Evolutionary conservation across 2,888 invertebrate species (phyloP), one percentile per base, ranked within the genome.

Genomic region (Synanthedon tipuliformis): DNA sequence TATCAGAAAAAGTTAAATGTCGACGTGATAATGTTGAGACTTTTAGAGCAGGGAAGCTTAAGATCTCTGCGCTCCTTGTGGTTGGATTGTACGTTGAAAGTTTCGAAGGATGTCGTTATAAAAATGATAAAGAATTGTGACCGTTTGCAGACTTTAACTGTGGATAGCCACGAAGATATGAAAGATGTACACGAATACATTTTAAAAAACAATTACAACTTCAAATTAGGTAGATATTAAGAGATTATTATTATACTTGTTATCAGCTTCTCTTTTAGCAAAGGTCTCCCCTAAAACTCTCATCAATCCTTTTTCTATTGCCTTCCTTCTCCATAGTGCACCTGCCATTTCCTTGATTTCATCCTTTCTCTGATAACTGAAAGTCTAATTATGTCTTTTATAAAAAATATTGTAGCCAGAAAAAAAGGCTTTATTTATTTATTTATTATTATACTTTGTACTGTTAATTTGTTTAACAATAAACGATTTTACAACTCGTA

Each of bases 21-120:
- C 53, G 84, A 83, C 54, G 68, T 71, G 2, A 77, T 74, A 1
- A 60, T 88, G 56, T 56, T 75, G 53, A 64, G 75, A 61, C 69
- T 86, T 56, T 60, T 87, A 57, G 64, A 73, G 18, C 81, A 73
- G 55, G 82, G 83, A 55, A 69, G 70, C 65, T 72, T 88, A 41
- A 78, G 63, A 51, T 76, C 78, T 60, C 58, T 88, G 1, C 64
- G 64, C 50, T 71, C 69, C 60, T 64, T 88, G 52, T 87, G 87
- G 86, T 69, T 88, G 59, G 88, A 88, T 59, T 86, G 85, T 60
- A 85, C 87, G 4, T 68, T 87, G 51, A 81, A 78, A 57, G 79
- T 88, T 13, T 81, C 87, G 0, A 80, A 77, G 53, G 62, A 69
- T 51, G 78, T 81, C 34, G 74, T 84, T 3, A 79, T 71, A 61